These are phyloP conservation scores for Noctuana brunneofusca DNA, from an alignment of 2,888 invertebrate species.

Conservation along the genomic window DNA sequence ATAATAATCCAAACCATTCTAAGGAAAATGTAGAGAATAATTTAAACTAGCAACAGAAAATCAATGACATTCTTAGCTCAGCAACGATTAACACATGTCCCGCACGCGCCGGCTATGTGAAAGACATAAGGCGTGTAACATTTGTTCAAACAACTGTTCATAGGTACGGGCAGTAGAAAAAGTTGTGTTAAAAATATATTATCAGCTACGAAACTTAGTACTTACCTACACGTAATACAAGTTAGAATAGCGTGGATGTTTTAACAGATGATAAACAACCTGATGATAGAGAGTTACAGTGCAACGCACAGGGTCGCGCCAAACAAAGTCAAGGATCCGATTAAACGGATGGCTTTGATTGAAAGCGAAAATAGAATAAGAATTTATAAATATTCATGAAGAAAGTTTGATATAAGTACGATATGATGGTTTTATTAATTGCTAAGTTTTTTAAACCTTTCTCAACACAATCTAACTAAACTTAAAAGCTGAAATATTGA, in stretches of 20 bases:
- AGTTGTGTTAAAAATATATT: not conserved
- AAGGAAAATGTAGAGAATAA: not conserved
- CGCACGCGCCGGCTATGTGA: conserved; percentile 21
- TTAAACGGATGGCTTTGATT: conserved; percentile 1
- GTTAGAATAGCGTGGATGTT: not conserved
- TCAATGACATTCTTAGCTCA: conserved; percentile 7
- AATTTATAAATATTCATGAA: not conserved
- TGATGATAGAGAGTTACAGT: conserved; percentile 1
- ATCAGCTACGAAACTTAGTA: not conserved
- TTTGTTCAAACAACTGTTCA: conserved; percentile 22
- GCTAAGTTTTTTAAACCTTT: too few species aligned
- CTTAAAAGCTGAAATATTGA: too few species aligned
- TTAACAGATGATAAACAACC: not conserved
- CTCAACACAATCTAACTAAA: too few species aligned
- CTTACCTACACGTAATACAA: not conserved
- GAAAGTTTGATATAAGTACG: too few species aligned
- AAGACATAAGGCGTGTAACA: conserved; percentile 3
- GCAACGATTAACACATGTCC: conserved; percentile 3
- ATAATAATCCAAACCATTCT: not conserved
- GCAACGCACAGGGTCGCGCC: conserved; percentile 7
- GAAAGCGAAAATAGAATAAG: not conserved
- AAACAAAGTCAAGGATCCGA: conserved; percentile 24
- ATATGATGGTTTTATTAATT: too few species aligned
- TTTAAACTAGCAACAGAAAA: not conserved
- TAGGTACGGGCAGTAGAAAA: conserved; percentile 11